phyloP scores from a whole-genome alignment of 2,888 invertebrate genomes.

The Philaethria dido region DNA sequence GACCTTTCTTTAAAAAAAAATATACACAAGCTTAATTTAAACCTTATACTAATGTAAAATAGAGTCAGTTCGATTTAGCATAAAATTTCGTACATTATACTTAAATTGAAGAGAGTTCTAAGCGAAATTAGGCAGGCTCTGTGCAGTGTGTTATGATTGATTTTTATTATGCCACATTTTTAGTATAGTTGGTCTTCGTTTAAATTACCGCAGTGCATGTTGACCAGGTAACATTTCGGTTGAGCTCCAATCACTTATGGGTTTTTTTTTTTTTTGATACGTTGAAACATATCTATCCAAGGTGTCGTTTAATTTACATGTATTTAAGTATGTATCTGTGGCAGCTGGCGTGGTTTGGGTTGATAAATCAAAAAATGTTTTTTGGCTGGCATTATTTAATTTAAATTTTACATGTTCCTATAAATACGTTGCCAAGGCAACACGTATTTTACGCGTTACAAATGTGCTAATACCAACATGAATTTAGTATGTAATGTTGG shows the following conservation, averaged over 20 bases:
- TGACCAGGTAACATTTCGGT: constrained; percentile 70
- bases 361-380: too few species aligned
- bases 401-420: too few species aligned
- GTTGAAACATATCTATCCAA: constrained; percentile 41
- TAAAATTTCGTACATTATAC: background rate
- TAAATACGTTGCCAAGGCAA: too few species aligned
- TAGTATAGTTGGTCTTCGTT: constrained; percentile 9
- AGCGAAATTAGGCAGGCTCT: background rate
- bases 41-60: background rate
- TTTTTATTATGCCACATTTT: background rate
- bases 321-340: background rate
- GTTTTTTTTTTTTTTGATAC: constrained; percentile 41
- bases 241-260: constrained; percentile 55
- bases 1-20: constrained; percentile 44
- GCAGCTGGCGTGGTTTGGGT: too few species aligned
- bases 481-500: too few species aligned
- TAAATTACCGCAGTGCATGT: constrained; percentile 54
- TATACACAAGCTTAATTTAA: background rate
- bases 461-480: too few species aligned
- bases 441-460: too few species aligned
- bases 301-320: constrained; percentile 35
- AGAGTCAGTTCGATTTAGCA: background rate
- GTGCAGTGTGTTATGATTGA: background rate
- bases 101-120: background rate
- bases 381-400: too few species aligned